Evolutionary conservation across 2,797 vertebrate genomes (phyloP).

Genomic region (Ataeniobius toweri): DNA sequence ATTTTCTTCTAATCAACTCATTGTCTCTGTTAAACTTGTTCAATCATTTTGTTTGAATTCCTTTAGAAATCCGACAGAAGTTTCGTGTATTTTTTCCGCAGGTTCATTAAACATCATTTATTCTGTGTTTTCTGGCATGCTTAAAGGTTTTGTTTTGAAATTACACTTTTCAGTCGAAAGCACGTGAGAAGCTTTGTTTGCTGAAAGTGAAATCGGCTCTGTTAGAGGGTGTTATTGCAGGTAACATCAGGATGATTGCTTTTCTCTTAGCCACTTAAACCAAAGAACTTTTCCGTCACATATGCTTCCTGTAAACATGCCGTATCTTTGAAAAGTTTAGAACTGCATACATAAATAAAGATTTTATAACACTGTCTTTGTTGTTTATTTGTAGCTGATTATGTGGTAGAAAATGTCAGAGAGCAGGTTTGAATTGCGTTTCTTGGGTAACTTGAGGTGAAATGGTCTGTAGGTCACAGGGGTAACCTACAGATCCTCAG

Average conservation of each 20-base stretch:
- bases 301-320: slow-evolving; percentile 43
- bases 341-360: slow-evolving; percentile 71
- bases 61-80: slow-evolving; percentile 29
- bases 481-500: neutral
- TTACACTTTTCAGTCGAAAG: slow-evolving; percentile 8
- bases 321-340: slow-evolving; percentile 44
- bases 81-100: slow-evolving; percentile 18
- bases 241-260: slow-evolving; percentile 22
- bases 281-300: slow-evolving; percentile 60
- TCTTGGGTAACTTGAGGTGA: too few relatives aligned
- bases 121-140: neutral
- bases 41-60: slow-evolving; percentile 13
- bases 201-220: slow-evolving; percentile 7
- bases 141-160: slow-evolving; percentile 25
- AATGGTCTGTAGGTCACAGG: neutral
- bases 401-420: neutral
- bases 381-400: slow-evolving; percentile 12
- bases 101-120: slow-evolving; percentile 23
- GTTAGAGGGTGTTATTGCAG: slow-evolving; percentile 13
- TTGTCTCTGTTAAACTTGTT: slow-evolving; percentile 24
- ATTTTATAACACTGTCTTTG: slow-evolving; percentile 50
- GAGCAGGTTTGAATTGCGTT: neutral
- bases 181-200: neutral
- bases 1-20: slow-evolving; percentile 11
- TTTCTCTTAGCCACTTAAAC: slow-evolving; percentile 46